A percentile compares a stretch with the other conserved stretches of the same genome.
Evolutionary conservation across 2,888 invertebrate species (phyloP).

Genomic region (Atrina japonica): DNA sequence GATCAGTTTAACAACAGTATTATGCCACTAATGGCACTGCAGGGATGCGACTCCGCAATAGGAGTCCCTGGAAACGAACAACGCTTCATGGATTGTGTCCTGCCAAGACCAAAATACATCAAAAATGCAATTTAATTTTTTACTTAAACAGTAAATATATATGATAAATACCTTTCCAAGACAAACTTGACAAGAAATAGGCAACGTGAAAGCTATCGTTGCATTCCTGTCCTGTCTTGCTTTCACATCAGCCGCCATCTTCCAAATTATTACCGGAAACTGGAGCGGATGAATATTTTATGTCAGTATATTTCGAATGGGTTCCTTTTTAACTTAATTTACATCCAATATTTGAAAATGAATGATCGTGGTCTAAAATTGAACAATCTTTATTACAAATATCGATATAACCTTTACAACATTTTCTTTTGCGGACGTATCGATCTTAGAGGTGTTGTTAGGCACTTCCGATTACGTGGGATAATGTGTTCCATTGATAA

Average conservation of each 20-base stretch:
- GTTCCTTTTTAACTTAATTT: too few species aligned
- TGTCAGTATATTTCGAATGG: too few species aligned
- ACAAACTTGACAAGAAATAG: slow-evolving; percentile 78
- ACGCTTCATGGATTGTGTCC: too few species aligned
- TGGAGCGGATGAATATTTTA: slow-evolving; percentile 16
- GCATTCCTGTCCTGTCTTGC: slow-evolving; percentile 66
- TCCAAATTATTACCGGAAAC: slow-evolving; percentile 9
- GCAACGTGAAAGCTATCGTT: slow-evolving; percentile 74
- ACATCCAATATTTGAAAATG: too few species aligned
- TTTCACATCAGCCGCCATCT: slow-evolving; percentile 69
- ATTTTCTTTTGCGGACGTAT: too few species aligned
- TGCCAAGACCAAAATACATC: too few species aligned
- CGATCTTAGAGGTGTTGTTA: slow-evolving; percentile 41
- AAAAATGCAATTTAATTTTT: too few species aligned
- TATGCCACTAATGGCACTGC: neutral
- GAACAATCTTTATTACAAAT: too few species aligned
- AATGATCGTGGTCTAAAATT: too few species aligned
- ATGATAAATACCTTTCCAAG: slow-evolving; percentile 73
- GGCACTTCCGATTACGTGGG: slow-evolving; percentile 57
- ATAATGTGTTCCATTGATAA: slow-evolving; percentile 14
- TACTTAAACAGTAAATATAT: neutral
- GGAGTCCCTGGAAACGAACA: slow-evolving; percentile 23
- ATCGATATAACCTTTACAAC: too few species aligned
- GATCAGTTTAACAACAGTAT: neutral
- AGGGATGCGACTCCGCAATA: too few species aligned